Base-by-base conservation (phyloP, 2,888 invertebrate genomes). In the Mimachlamys varia region DNA sequence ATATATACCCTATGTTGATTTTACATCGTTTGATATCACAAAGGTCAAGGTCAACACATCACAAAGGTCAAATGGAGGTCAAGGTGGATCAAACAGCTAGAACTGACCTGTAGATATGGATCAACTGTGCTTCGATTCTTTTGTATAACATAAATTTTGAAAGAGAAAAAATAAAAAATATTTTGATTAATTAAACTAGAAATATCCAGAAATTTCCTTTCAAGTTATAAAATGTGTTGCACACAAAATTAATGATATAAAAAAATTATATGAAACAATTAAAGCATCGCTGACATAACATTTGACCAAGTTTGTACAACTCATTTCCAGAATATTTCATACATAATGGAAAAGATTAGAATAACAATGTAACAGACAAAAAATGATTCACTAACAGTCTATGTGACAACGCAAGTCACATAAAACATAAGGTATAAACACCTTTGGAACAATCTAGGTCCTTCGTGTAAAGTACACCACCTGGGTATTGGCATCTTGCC, bases 41-140 rank as follows among this genome's bases (percentile, higher is more conserved):
- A 76, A 76, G 76, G 76, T 76, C 76, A 76, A 76, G 76, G 33
- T 76, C 76, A 76, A 76, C 33, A 76, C 19, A 76, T 33, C 76
- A 76, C 76, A 76, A 76, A 76, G 76, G 76, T 76, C 76, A 76
- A 76, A 76, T 15, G 13, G 0, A 33, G 27, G 76, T 76, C 33
- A 76, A 27, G 22, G 7, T 12, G 22, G 22, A 76, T 19, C n/a
- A 22, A 27, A 27, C 33, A 76, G 76, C 33, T 27, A 27, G 76
- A 62, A 76, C 76, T 76, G 76, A 76, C 76, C 76, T 76, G 76
- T 12, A 76, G 76, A 33, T 12, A 27, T 76, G n/a, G n/a, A 58
- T n/a, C n/a, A 19, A 22, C 10, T 0, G 76, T 76, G 27, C 76
- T 76, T 76, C 22, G 33, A 33, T 76, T 76, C 76, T 10, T 2